Base-by-base conservation (phyloP, 2,888 invertebrate species). In the Megastigmus dorsalis region DNA sequence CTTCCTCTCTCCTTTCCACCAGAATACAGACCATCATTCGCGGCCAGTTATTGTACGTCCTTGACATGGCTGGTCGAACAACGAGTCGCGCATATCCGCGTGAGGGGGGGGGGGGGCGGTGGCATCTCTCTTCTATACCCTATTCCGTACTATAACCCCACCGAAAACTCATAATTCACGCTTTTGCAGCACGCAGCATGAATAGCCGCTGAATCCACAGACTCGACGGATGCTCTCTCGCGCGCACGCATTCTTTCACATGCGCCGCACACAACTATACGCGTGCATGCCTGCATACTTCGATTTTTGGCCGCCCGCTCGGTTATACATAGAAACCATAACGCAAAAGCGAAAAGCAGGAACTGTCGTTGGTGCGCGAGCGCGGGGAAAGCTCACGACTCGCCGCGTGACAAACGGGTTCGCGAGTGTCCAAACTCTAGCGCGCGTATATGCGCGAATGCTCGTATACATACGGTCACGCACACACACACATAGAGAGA, bases 351-450 rank as follows among this genome's bases (percentile, higher is more conserved):
- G 68, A 57, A 57, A 59, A 57, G 57, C 36, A 18, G 18, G 26
- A 54, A 15, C 54, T 55, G 66, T 52, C 65, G 66, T 60, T 52
- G 63, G 48, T 6, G 2, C 2, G 20, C n/a, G 54, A 57, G 48
- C 7, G 2, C 2, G 20, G 7, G 54, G 33, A 55, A 10, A 36
- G 50, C 23, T n/a, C n/a, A n/a, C n/a, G 76, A 77, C 66, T 67
- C 69, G 38, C 67, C n/a, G 52, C 55, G 76, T 81, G 82, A 83
- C 80, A 83, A 82, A 83, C 81, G 81, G 71, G 71, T 67, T 73
- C 79, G 79, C 78, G 80, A 79, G 78, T 79, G 77, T 28, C n/a
- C n/a, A n/a, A n/a, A n/a, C n/a, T n/a, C n/a, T n/a, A n/a, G n/a
- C n/a, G 50, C 50, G 23, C 5, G 48, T 20, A 23, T 48, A 48